phyloP scores from a whole-genome alignment of 2,888 invertebrate genomes.

The Sialis lutaria region DNA sequence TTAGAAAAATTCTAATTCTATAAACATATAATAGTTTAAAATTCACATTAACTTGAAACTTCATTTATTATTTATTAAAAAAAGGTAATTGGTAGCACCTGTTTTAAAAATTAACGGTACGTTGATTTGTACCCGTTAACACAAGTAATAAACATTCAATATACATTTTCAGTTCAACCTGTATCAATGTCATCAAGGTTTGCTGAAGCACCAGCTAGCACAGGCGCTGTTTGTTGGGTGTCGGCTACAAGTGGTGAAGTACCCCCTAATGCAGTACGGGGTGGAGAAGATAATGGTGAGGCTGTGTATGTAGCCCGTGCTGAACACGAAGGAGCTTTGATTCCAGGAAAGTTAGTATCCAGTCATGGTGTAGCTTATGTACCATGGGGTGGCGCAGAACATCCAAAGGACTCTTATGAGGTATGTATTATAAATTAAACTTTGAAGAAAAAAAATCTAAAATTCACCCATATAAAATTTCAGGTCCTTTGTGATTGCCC shows the following conservation, averaged over 20 bases:
- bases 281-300: conserved; percentile 43
- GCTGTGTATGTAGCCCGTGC: conserved; percentile 51
- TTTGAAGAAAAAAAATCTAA: background rate
- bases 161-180: conserved; percentile 3
- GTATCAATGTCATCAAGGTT: background rate
- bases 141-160: background rate
- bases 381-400: conserved; percentile 60
- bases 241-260: conserved; percentile 45
- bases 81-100: too few relatives aligned
- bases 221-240: conserved; percentile 44
- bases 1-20: too few relatives aligned
- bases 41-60: too few relatives aligned
- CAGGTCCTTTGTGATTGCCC: conserved; percentile 25
- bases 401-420: conserved; percentile 50
- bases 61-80: too few relatives aligned
- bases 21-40: too few relatives aligned
- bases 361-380: conserved; percentile 52
- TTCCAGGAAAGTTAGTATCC: conserved; percentile 63
- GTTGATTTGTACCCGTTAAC: too few relatives aligned
- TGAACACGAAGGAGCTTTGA: conserved; percentile 48
- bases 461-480: background rate
- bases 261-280: conserved; percentile 58
- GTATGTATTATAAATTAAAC: conserved; percentile 21
- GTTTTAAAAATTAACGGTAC: too few relatives aligned
- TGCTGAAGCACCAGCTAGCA: conserved; percentile 14